Conservation (phyloP, 2,113 vertebrate species). For the Antennarius striatus region DNA sequence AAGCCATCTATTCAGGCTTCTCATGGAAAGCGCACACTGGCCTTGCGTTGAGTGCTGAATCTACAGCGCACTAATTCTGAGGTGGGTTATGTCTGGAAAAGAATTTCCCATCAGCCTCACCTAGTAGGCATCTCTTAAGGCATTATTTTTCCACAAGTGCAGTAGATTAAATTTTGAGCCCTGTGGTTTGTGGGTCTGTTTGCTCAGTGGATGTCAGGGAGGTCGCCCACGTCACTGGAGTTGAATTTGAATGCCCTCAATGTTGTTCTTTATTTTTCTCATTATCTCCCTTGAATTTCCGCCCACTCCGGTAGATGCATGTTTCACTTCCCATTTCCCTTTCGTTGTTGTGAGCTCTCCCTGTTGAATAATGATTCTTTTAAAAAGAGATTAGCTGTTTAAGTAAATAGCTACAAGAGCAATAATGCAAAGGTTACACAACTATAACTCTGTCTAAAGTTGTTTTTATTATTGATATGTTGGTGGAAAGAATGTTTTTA, state of each 20-base stretch:
- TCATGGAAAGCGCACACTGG: constrained; percentile 39
- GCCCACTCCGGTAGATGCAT: neutral
- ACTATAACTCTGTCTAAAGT: too few species aligned
- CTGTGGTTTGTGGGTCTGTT: constrained; percentile 20
- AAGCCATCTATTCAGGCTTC: constrained; percentile 36
- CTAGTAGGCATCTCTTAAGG: constrained; percentile 6
- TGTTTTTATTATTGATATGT: too few species aligned
- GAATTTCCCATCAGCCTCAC: constrained; percentile 41
- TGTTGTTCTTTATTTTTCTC: neutral
- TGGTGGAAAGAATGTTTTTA: too few species aligned
- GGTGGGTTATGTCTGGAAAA: constrained; percentile 30
- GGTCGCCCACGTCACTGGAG: neutral
- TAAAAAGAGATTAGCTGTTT: neutral
- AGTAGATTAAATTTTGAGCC: constrained; percentile 23
- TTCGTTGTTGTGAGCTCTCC: neutral
- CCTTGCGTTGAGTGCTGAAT: constrained; percentile 50
- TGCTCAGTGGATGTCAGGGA: constrained; percentile 5
- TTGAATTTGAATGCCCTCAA: neutral
- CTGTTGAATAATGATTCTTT: neutral
- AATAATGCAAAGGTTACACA: constrained; percentile 10
- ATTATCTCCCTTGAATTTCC: neutral
- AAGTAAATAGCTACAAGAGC: constrained; percentile 1
- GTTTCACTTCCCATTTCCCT: neutral
- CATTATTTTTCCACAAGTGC: constrained; percentile 8
- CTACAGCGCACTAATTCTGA: constrained; percentile 34